phyloP scores from a whole-genome alignment of 2,797 vertebrate genomes.

The Spondyliosoma cantharus region DNA sequence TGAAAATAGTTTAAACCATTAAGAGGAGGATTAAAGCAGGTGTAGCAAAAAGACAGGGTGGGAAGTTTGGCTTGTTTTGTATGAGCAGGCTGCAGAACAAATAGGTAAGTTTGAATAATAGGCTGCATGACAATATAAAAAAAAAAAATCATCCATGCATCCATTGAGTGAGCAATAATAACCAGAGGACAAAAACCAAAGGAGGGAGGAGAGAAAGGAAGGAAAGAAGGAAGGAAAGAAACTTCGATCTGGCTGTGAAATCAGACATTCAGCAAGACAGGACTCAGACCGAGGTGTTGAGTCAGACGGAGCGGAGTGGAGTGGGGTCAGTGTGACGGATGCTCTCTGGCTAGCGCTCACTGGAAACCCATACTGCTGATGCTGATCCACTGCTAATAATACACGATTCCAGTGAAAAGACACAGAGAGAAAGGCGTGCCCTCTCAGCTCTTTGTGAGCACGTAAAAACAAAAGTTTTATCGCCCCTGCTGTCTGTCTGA shows the following conservation, averaged over 20 bases:
- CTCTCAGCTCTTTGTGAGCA: slow-evolving; percentile 57
- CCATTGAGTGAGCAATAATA: slow-evolving; percentile 3
- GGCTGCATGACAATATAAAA: not conserved
- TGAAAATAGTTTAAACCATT: not conserved
- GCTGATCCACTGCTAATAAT: slow-evolving; percentile 71
- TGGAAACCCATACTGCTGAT: slow-evolving; percentile 68
- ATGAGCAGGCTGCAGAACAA: slow-evolving; percentile 14
- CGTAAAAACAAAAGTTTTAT: slow-evolving; percentile 58
- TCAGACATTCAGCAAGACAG: slow-evolving; percentile 50
- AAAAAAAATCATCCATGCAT: slow-evolving; percentile 17
- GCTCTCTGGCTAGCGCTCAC: slow-evolving; percentile 60
- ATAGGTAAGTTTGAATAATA: slow-evolving; percentile 24
- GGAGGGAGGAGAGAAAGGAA: not conserved
- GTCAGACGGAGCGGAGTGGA: slow-evolving; percentile 54
- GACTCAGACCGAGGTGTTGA: slow-evolving; percentile 59
- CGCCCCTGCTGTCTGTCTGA: slow-evolving; percentile 26
- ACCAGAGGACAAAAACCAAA: slow-evolving; percentile 29
- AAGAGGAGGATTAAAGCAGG: not conserved
- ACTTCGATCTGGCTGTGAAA: slow-evolving; percentile 42
- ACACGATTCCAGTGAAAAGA: slow-evolving; percentile 57
- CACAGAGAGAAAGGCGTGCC: slow-evolving; percentile 27
- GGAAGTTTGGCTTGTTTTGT: slow-evolving; percentile 4
- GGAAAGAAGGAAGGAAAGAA: too few relatives aligned
- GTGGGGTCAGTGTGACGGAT: slow-evolving; percentile 65
- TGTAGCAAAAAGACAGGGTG: not conserved